phyloP scores from a whole-genome alignment of 1,140 invertebrate species.

The Drosophila orena region DNA sequence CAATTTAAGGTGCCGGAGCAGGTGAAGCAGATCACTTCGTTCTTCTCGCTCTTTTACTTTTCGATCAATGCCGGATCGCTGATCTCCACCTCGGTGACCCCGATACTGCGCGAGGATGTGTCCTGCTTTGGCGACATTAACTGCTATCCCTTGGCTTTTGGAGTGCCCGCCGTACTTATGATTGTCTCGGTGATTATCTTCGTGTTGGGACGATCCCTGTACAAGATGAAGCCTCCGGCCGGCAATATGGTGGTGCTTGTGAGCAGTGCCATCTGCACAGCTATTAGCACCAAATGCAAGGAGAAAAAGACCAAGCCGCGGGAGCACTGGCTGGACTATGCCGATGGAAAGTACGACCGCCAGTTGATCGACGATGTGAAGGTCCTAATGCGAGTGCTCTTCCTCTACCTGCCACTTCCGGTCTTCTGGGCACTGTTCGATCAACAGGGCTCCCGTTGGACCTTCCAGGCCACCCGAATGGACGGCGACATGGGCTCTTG shows the following conservation, averaged over 20 bases:
- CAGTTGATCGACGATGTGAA: conserved; percentile 90
- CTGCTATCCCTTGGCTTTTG: conserved; percentile 97
- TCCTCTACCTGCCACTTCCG: conserved; percentile 92
- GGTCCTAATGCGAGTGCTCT: conserved; percentile 88
- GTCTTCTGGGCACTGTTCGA: conserved; percentile 94
- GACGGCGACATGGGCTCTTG: conserved; percentile 90
- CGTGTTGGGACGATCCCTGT: conserved; percentile 90
- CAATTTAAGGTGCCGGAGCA: conserved; percentile 95
- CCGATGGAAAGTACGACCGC: conserved; percentile 89
- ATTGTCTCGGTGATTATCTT: conserved; percentile 93
- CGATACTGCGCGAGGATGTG: conserved; percentile 92
- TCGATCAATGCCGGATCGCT: conserved; percentile 96
- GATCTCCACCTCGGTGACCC: conserved; percentile 95
- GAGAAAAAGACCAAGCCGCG: conserved; percentile 86
- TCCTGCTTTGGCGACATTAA: conserved; percentile 92
- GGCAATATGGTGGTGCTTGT: conserved; percentile 94
- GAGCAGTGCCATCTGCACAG: conserved; percentile 92
- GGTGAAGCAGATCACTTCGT: conserved; percentile 91
- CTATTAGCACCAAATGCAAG: conserved; percentile 87
- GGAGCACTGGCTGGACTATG: conserved; percentile 94
- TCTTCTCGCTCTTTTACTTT: conserved; percentile 98
- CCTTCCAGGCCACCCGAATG: conserved; percentile 96
- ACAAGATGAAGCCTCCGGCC: conserved; percentile 91
- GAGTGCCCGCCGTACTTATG: conserved; percentile 95
- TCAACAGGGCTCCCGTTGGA: conserved; percentile 97